These are phyloP conservation scores for Polypedilum pembai DNA, from an alignment of 1,140 invertebrate species.

Conservation along the genomic window DNA sequence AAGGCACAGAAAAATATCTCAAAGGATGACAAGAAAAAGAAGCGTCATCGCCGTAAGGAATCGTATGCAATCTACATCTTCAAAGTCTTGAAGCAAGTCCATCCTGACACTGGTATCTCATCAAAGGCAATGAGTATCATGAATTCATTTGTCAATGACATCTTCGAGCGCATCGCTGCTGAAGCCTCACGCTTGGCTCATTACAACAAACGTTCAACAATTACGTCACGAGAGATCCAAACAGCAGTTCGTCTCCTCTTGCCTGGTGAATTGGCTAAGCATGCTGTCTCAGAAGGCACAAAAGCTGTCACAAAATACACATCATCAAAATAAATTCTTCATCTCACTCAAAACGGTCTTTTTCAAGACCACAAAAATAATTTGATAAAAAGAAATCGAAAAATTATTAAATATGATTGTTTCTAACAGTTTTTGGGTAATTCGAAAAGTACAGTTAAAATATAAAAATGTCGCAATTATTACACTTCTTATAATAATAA, in stretches of 20 bases:
- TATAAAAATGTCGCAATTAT: too few species aligned
- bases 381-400: not conserved
- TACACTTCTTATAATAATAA: too few species aligned
- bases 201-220: slow-evolving; percentile 61
- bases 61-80: slow-evolving; percentile 63
- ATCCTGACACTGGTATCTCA: slow-evolving; percentile 60
- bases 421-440: too few species aligned
- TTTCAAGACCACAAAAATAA: not conserved
- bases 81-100: slow-evolving; percentile 63
- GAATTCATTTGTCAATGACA: slow-evolving; percentile 59
- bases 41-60: slow-evolving; percentile 51
- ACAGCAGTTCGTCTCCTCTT: slow-evolving; percentile 50
- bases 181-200: slow-evolving; percentile 61
- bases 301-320: slow-evolving; percentile 55
- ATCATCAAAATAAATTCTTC: slow-evolving; percentile 45
- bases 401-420: too few species aligned
- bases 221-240: slow-evolving; percentile 50
- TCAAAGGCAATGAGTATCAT: slow-evolving; percentile 55
- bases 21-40: slow-evolving; percentile 51
- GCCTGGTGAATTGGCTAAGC: slow-evolving; percentile 53
- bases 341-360: not conserved
- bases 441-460: too few species aligned
- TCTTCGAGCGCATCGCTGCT: slow-evolving; percentile 60
- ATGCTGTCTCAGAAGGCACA: slow-evolving; percentile 51
- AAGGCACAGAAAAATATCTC: slow-evolving; percentile 51